Evolutionary conservation across 2,113 vertebrate species (phyloP), one percentile per base, ranked within the genome.

Genomic region (Turnix velox): DNA sequence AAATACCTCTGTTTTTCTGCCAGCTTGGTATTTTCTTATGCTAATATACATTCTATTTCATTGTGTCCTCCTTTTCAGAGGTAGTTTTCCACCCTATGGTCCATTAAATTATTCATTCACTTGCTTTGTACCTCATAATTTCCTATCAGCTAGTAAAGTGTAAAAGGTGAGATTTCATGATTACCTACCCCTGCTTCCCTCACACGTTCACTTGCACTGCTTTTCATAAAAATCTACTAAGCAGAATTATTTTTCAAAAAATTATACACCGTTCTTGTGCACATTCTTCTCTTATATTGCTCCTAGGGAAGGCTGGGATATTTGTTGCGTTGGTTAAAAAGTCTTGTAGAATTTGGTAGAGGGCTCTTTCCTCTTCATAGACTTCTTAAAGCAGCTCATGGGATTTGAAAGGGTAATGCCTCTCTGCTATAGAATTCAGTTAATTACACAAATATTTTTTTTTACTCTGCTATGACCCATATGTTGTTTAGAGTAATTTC

Each of bases 401-500:
- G 45, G 66, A 93, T 91, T 92, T 91, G 45, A 73, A 76, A 46
- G 23, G 20, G 31, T 90, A 90, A 62, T 83, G 35, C 13, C 42
- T 73, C 33, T 90, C 67, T 66, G 51, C 55, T 85, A 33, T 43
- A 93, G 51, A 90, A 88, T 86, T 93, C 48, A 73, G 51, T 94
- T 84, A 77, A 65, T 84, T 84, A 39, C 14, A 61, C 62, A 88
- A 94, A 90, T 85, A 87, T 80, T 93, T 69, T 73, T 92, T 85
- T 93, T 25, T 92, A 92, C 75, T 90, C 42, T 86, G 10, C 18
- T 78, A 14, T 88, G 87, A 92, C 83, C 67, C 48, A 5, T 90
- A 48, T 66, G 31, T 65, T 93, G 31, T 92, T 94, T 87, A 68
- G 57, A 91, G 48, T 92, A 82, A 92, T 81, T 92, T 93, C 82